phyloP scores from a whole-genome alignment of 2,113 vertebrate species.

The Eonycteris spelaea region DNA sequence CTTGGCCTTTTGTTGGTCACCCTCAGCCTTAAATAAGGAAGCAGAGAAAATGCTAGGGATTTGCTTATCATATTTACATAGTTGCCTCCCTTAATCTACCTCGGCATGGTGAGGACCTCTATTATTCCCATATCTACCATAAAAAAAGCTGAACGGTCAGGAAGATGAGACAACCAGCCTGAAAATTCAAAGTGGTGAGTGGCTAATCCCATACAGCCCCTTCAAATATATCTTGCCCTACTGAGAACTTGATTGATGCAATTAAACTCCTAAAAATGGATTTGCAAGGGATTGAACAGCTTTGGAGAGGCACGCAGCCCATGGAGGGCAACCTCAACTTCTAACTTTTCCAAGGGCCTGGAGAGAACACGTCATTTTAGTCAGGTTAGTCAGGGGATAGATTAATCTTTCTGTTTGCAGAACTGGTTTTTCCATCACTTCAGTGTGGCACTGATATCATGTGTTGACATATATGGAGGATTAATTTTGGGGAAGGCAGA shows the following conservation, averaged over 20 bases:
- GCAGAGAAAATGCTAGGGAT: not conserved
- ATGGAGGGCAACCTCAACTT: not conserved
- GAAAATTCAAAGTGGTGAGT: not conserved
- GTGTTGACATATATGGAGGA: not conserved
- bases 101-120: not conserved
- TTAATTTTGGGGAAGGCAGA: not conserved
- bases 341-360: not conserved
- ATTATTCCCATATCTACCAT: not conserved
- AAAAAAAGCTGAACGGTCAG: not conserved
- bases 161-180: not conserved
- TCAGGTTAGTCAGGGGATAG: not conserved
- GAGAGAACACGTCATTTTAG: not conserved
- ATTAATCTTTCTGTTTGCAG: not conserved
- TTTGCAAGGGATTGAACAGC: not conserved
- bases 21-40: not conserved
- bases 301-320: not conserved
- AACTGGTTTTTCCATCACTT: not conserved
- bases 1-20: not conserved
- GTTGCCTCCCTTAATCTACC: not conserved
- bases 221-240: not conserved
- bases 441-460: not conserved
- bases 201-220: not conserved
- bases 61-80: not conserved
- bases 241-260: constrained; percentile 11
- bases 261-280: not conserved